These are phyloP conservation scores for Ruditapes philippinarum DNA, from an alignment of 1,140 invertebrate species.

Conservation along the genomic window DNA sequence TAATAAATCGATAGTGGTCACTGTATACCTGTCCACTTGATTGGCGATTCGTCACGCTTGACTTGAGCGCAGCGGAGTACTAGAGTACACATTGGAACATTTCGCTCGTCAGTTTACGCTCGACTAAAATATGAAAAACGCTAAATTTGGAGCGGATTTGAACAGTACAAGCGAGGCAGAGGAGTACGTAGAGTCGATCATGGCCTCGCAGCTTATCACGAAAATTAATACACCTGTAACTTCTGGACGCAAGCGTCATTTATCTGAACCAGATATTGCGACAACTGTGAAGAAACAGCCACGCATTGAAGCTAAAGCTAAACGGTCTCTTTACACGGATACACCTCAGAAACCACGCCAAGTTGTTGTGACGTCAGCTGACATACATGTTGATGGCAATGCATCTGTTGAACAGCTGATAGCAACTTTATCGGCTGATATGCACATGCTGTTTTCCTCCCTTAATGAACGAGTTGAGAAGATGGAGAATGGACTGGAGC, in stretches of 20 bases:
- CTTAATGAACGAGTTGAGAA: conserved; percentile 11
- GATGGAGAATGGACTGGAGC: conserved; percentile 1
- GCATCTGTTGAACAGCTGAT: not conserved
- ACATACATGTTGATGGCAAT: not conserved
- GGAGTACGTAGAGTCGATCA: not conserved
- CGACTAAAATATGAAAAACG: too few relatives aligned
- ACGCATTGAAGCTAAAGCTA: not conserved
- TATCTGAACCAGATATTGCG: not conserved
- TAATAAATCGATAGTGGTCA: too few relatives aligned
- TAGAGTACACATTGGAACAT: too few relatives aligned
- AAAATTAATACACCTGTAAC: not conserved
- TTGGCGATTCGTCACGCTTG: too few relatives aligned
- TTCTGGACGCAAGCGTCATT: not conserved
- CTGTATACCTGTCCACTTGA: too few relatives aligned
- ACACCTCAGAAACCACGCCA: not conserved
- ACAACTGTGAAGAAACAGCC: not conserved
- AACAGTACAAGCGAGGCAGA: not conserved
- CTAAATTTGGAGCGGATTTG: too few relatives aligned
- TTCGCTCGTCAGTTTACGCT: too few relatives aligned
- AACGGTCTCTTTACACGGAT: not conserved
- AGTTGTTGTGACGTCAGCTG: not conserved
- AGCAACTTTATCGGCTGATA: not conserved
- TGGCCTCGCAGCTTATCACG: not conserved
- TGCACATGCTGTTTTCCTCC: conserved; percentile 7
- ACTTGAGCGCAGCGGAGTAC: too few relatives aligned